A percentile compares a stretch with the other conserved stretches of the same genome.
Evolutionary conservation across 2,113 vertebrate genomes (phyloP).

Genomic region (Sminthopsis crassicaudata): DNA sequence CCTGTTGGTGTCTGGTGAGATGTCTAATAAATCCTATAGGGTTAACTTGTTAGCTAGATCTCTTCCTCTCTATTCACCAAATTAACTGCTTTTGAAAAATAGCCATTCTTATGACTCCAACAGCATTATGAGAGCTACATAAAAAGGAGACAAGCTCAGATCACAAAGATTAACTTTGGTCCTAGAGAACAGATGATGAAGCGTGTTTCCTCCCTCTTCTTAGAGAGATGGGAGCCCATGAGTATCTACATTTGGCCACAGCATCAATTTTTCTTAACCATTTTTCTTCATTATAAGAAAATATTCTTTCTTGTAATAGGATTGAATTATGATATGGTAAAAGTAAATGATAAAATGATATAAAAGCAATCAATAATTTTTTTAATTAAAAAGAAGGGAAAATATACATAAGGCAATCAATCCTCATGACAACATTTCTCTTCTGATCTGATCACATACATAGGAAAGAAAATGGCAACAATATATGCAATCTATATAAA

Average conservation of each 20-base stretch:
- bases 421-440: background rate
- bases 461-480: background rate
- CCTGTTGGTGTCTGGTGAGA: background rate
- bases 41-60: background rate
- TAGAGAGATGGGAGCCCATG: background rate
- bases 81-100: background rate
- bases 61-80: background rate
- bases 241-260: background rate
- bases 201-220: background rate
- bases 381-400: background rate
- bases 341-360: background rate
- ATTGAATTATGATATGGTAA: background rate
- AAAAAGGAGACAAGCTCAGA: background rate
- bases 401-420: background rate
- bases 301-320: background rate
- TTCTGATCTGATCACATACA: background rate
- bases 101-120: background rate
- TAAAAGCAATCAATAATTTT: background rate
- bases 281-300: background rate
- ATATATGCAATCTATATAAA: background rate
- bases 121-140: background rate
- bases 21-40: background rate
- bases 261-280: background rate
- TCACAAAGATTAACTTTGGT: background rate
- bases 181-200: background rate